Conservation (phyloP, 2,888 invertebrate species). For the Venustoraphidia nigricollis region DNA sequence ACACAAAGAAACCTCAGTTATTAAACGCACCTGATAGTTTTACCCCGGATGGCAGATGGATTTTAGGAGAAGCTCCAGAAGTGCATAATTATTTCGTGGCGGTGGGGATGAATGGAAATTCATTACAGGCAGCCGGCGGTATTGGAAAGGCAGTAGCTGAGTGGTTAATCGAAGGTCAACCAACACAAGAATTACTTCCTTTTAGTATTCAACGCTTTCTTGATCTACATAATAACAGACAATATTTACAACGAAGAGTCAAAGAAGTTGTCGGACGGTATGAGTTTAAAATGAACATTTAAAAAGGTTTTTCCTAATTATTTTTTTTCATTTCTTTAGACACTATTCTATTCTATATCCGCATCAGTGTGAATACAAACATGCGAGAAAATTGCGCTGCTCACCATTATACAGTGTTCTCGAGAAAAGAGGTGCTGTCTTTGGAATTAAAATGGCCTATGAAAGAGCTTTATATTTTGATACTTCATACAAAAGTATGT, state of each 20-base stretch:
- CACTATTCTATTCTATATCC: constrained; percentile 41
- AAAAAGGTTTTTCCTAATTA: not conserved
- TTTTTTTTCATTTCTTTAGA: constrained; percentile 18
- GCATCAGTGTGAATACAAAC: constrained; percentile 42
- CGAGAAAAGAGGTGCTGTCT: constrained; percentile 46
- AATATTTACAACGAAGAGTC: constrained; percentile 42
- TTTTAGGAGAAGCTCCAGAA: constrained; percentile 51
- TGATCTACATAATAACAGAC: constrained; percentile 48
- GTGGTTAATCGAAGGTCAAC: constrained; percentile 49
- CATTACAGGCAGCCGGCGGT: constrained; percentile 53
- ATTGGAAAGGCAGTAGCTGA: constrained; percentile 52
- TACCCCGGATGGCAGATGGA: constrained; percentile 54
- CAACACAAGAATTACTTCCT: constrained; percentile 41
- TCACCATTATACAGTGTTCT: constrained; percentile 52
- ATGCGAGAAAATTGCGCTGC: constrained; percentile 43
- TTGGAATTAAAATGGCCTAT: constrained; percentile 56
- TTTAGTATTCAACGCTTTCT: constrained; percentile 49
- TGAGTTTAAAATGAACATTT: constrained; percentile 6
- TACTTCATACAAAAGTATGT: constrained; percentile 33
- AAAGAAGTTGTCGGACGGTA: constrained; percentile 47
- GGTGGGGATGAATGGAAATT: constrained; percentile 54
- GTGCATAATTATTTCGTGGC: constrained; percentile 57
- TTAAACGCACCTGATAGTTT: constrained; percentile 54
- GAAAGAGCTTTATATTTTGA: constrained; percentile 56
- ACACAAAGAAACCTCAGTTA: constrained; percentile 32